A percentile compares a stretch with the other conserved stretches of the same genome.
These are phyloP conservation scores for Marmota flaviventris DNA, from an alignment of 2,113 vertebrate species.

Conservation along the genomic window DNA sequence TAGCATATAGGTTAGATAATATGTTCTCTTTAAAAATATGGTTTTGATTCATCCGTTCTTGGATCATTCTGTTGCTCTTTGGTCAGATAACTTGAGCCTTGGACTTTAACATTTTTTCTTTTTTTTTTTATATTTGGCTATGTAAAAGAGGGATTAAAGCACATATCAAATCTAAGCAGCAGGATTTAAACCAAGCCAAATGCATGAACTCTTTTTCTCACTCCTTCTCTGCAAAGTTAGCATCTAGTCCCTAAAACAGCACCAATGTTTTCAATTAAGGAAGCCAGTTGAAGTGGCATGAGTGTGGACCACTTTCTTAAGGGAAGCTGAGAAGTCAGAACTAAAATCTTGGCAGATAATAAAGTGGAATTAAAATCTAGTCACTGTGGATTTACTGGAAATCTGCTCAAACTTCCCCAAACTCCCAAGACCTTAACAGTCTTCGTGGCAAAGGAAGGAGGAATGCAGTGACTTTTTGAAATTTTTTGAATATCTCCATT, in stretches of 20 bases:
- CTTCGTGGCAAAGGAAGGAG: constrained; percentile 4
- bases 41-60: constrained; percentile 73
- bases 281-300: constrained; percentile 55
- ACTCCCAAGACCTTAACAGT: not conserved
- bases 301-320: constrained; percentile 59
- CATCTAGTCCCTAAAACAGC: constrained; percentile 49
- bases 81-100: constrained; percentile 66
- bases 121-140: constrained; percentile 55
- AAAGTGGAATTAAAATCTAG: constrained; percentile 61
- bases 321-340: constrained; percentile 38
- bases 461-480: not conserved
- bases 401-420: constrained; percentile 34
- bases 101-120: constrained; percentile 1
- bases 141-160: constrained; percentile 66
- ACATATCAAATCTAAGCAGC: constrained; percentile 69
- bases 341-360: constrained; percentile 52
- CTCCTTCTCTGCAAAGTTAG: constrained; percentile 14
- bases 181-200: constrained; percentile 66
- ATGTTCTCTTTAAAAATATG: constrained; percentile 52
- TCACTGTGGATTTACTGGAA: constrained; percentile 59
- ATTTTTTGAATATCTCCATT: not conserved
- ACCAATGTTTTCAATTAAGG: constrained; percentile 71
- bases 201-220: constrained; percentile 41
- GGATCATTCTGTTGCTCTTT: constrained; percentile 50
- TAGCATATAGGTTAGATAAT: constrained; percentile 51